Base-by-base conservation (phyloP, 1,140 invertebrate species). In the Eumeta japonica region DNA sequence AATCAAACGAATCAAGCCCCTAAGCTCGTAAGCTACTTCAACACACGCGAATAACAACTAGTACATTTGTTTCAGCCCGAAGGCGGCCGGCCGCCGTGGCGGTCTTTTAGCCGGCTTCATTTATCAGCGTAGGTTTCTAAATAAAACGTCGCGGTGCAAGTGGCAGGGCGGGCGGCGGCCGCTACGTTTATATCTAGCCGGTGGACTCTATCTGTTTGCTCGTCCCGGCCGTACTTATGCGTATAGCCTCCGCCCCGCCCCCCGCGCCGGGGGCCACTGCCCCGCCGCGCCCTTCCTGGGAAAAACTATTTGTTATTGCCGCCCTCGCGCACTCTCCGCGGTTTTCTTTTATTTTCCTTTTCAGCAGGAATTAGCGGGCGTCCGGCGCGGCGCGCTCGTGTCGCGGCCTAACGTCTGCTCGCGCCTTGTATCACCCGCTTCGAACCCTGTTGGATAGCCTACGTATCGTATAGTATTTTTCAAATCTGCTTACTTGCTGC, bases 291-390 rank as follows among this genome's bases (percentile, higher is more conserved):
- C 39, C 43, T 41, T 40, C 37, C 34, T 31, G 36, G 43, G 45
- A 48, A 56, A 52, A 61, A 59, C 53, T 59, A 61, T 61, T 62
- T 59, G 55, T 59, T 62, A 60, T 56, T 58, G 40, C 44, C 37
- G 45, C 45, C 43, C 41, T n/a, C 35, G 31, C 43, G 43, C 41
- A 43, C 40, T 41, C 51, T 58, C 39, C 45, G 37, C 40, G 30
- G 24, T 32, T 48, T 39, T 29, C 46, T 45, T 50, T 43, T 46
- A 53, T 33, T 47, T n/a, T n/a, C n/a, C n/a, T n/a, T n/a, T n/a
- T n/a, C n/a, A n/a, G n/a, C 41, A 43, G 37, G 37, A 52, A 58
- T 55, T 56, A 56, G 43, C 16, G 35, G 35, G 28, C n/a, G n/a
- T n/a, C n/a, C n/a, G n/a, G n/a, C n/a, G n/a, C n/a, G n/a, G n/a